A percentile compares a stretch with the other conserved stretches of the same genome.
Evolutionary conservation across 35 echinoderm and acorn worm species (phyloP).

Genomic region (Diadema setosum): DNA sequence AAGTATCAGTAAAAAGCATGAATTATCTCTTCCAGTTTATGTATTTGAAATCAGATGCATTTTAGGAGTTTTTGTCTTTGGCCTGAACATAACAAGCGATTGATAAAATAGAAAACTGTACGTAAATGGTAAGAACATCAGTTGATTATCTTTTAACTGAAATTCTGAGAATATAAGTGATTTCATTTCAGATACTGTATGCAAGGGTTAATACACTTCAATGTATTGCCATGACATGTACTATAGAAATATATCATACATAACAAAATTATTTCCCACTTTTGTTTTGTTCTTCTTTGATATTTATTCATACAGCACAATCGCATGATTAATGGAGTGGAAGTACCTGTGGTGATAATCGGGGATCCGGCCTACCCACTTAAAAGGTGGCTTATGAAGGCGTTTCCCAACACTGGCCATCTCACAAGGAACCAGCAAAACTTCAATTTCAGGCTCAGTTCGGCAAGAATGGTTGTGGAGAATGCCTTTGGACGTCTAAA

Average conservation of each 20-base stretch:
- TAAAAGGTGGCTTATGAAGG: conserved; percentile 56
- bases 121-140: background rate
- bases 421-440: background rate
- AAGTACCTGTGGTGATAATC: background rate
- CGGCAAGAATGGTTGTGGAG: conserved; percentile 54
- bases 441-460: conserved; percentile 46
- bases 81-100: background rate
- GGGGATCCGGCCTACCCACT: conserved; percentile 72
- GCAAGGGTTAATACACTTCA: background rate
- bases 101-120: background rate
- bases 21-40: background rate
- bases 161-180: background rate
- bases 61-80: background rate
- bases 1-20: background rate
- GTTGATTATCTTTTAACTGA: background rate
- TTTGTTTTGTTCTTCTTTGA: background rate
- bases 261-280: background rate
- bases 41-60: background rate
- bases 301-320: conserved; percentile 1
- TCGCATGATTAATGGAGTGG: conserved; percentile 33
- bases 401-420: conserved; percentile 3
- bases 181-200: background rate
- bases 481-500: no score
- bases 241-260: background rate
- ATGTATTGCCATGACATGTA: background rate